A percentile compares a stretch with the other conserved stretches of the same genome.
phyloP scores from a whole-genome alignment of 2,888 invertebrate genomes.

The Aproaerema taeniolella region DNA sequence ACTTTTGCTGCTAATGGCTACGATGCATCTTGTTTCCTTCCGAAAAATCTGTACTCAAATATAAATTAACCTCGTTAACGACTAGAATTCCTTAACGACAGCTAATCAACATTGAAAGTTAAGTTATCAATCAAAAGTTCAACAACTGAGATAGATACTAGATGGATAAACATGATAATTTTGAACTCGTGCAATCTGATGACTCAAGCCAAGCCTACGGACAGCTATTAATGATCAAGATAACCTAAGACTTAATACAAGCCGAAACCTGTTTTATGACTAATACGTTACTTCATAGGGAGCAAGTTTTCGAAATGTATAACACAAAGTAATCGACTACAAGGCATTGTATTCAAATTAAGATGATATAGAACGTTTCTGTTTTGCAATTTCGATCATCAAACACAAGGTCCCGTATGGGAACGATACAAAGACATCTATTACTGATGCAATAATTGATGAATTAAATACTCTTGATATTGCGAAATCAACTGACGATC shows the following conservation, averaged over 20 bases:
- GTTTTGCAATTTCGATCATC: conserved; percentile 32
- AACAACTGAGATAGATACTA: conserved; percentile 5
- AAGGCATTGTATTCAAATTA: conserved; percentile 58
- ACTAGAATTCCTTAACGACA: too few species aligned
- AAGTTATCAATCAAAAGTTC: conserved; percentile 1
- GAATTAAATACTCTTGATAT: conserved; percentile 10
- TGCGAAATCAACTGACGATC: conserved; percentile 8
- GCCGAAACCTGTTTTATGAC: conserved; percentile 24
- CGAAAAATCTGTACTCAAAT: too few species aligned
- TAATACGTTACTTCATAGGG: conserved; percentile 9
- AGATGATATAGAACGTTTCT: conserved; percentile 42
- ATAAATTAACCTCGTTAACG: too few species aligned
- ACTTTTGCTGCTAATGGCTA: too few species aligned
- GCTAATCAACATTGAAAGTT: too few species aligned
- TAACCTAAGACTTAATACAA: conserved; percentile 18
- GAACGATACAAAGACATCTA: conserved; percentile 15
- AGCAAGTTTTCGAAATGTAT: conserved; percentile 35
- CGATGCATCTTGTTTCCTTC: too few species aligned
- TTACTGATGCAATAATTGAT: conserved; percentile 9
- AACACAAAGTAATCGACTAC: conserved; percentile 34
- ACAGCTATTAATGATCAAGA: conserved; percentile 17
- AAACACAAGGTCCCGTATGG: conserved; percentile 25
- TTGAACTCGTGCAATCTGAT: too few species aligned
- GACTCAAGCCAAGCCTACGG: conserved; percentile 13
- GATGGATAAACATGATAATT: conserved; percentile 4